These are phyloP conservation scores for Hippocampus abdominalis DNA, from an alignment of 2,113 vertebrate genomes.

Conservation along the genomic window DNA sequence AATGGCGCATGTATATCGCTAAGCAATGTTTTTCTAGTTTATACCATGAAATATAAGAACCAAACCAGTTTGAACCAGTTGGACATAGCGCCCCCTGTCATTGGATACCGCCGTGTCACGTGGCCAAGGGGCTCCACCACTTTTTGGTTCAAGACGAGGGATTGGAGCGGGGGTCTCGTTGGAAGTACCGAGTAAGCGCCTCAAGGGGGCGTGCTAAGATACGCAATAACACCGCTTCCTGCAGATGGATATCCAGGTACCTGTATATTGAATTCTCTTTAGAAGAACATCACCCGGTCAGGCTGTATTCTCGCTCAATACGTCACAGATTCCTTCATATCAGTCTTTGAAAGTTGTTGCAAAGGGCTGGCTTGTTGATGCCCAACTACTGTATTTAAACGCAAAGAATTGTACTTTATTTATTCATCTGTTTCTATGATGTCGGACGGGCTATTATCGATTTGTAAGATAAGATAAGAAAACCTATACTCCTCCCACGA, in stretches of 20 bases:
- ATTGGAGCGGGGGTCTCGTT: neutral
- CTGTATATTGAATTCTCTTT: too few species aligned
- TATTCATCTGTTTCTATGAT: too few species aligned
- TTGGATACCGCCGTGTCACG: slow-evolving; percentile 78
- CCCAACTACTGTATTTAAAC: too few species aligned
- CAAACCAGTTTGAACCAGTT: slow-evolving; percentile 94
- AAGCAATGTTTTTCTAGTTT: slow-evolving; percentile 86
- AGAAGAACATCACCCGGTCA: too few species aligned
- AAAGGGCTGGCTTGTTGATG: too few species aligned
- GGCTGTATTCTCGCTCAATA: too few species aligned
- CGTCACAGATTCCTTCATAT: too few species aligned
- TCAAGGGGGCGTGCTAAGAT: slow-evolving; percentile 16
- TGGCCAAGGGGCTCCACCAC: slow-evolving; percentile 62
- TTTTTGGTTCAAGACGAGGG: slow-evolving; percentile 62
- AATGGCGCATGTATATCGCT: slow-evolving; percentile 69
- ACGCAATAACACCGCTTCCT: neutral
- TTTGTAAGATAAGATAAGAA: too few species aligned
- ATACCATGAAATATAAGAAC: slow-evolving; percentile 89
- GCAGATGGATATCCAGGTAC: neutral
- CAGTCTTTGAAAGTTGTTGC: too few species aligned
- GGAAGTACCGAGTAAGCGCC: neutral
- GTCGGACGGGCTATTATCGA: too few species aligned
- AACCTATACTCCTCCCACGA: too few species aligned
- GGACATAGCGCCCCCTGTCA: slow-evolving; percentile 66
- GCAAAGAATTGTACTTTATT: too few species aligned